Conservation (phyloP, 2,797 vertebrate genomes). For the Botia kubotai region DNA sequence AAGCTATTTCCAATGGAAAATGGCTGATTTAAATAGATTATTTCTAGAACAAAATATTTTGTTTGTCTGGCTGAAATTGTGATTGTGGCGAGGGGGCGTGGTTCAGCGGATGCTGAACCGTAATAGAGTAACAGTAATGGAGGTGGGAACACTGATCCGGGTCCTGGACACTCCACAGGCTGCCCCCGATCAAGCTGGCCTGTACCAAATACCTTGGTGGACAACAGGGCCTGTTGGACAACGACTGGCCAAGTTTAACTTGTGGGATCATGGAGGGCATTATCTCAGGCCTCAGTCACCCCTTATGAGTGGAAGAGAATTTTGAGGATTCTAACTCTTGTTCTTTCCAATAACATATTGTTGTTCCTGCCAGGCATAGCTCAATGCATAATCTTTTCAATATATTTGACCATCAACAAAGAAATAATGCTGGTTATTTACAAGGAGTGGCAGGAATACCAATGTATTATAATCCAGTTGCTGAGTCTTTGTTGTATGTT, state of each 20-base stretch:
- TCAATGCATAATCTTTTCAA: not conserved
- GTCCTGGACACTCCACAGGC: too few species aligned
- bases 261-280: conserved; percentile 47
- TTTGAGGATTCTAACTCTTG: conserved; percentile 45
- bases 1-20: not conserved
- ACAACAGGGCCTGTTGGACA: conserved; percentile 17
- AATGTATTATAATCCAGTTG: conserved; percentile 47
- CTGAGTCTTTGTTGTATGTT: conserved; percentile 57
- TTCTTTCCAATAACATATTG: conserved; percentile 45
- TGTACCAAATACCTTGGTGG: too few species aligned
- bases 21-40: not conserved
- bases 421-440: not conserved
- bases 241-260: not conserved
- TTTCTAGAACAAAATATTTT: not conserved
- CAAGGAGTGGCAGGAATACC: conserved; percentile 15
- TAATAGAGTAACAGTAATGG: too few species aligned
- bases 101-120: too few species aligned
- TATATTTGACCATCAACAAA: not conserved
- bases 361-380: conserved; percentile 43
- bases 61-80: conserved; percentile 6
- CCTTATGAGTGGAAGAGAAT: conserved; percentile 46
- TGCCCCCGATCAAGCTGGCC: too few species aligned
- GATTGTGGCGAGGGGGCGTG: not conserved
- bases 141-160: too few species aligned
- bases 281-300: conserved; percentile 43